Percentiles rank a stretch among this genome's conserved stretches.
phyloP scores from a whole-genome alignment of 1,140 invertebrate genomes.

The Drosophila kurseongensis region DNA sequence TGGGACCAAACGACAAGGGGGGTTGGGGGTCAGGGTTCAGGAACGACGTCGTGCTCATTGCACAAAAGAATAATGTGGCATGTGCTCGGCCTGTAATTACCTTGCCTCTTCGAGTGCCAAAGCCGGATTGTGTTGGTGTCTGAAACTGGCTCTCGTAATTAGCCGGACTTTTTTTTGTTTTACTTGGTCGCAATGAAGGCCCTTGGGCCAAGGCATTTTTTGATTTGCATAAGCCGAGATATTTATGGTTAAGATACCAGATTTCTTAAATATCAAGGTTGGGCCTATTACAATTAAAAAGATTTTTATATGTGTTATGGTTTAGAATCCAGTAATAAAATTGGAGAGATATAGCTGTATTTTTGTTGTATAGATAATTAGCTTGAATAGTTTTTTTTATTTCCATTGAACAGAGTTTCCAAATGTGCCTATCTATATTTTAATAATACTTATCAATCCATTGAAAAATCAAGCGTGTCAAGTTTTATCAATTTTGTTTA shows the following conservation, averaged over 20 bases:
- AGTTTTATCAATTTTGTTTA: no score
- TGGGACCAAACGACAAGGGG: slow-evolving; percentile 2
- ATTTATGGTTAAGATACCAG: slow-evolving; percentile 25
- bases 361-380: no score
- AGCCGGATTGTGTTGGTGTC: slow-evolving; percentile 24
- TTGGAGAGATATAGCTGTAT: no score
- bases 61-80: slow-evolving; percentile 83
- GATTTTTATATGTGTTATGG: neutral
- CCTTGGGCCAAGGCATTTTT: slow-evolving; percentile 65
- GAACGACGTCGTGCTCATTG: slow-evolving; percentile 68
- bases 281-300: slow-evolving; percentile 12
- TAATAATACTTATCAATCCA: no score
- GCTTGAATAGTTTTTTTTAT: no score
- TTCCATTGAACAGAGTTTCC: no score
- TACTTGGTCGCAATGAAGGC: slow-evolving; percentile 45
- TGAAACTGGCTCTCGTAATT: slow-evolving; percentile 62
- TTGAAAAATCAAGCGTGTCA: no score
- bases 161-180: slow-evolving; percentile 55
- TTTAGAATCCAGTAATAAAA: neutral
- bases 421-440: no score
- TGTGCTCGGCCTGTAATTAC: slow-evolving; percentile 74
- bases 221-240: slow-evolving; percentile 64
- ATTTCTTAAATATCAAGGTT: slow-evolving; percentile 61
- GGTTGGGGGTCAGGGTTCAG: slow-evolving; percentile 42
- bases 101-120: slow-evolving; percentile 25